Base-by-base conservation (phyloP, 2,797 vertebrate genomes). In the Ataeniobius toweri region DNA sequence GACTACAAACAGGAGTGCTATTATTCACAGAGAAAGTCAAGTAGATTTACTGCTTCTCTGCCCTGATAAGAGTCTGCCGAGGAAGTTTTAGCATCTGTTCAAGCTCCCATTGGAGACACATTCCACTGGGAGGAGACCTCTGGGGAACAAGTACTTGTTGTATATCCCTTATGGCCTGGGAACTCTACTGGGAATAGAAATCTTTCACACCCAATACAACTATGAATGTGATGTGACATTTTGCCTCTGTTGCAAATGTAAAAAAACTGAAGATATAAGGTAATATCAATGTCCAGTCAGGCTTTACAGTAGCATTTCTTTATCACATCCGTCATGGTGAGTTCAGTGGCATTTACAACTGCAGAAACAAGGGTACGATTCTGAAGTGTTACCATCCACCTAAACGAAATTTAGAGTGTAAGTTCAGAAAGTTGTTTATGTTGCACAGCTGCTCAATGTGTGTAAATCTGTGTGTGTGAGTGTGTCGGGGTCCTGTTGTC, bases 371-470 rank as follows among this genome's bases (percentile, higher is more conserved):
- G 8, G 63, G 1, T 39, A 20, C 20, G 8, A 65, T 39, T 36
- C 31, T 63, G 14, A 63, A 36, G 61, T 63, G 61, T 36, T 39
- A 22, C 63, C 36, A 41, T 55, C 20, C 22, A 55, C 53, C 53
- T 55, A 6, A 55, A 55, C 7, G 36, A 39, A 39, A 8, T 7
- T 12, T 39, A 36, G 20, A 3, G 1, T 65, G 31, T 8, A 9
- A 39, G 36, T 28, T 67, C 63, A 65, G 53, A 70, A 20, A 3
- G 75, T 74, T 85, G 82, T 91, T 88, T 83, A 81, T 71, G 82
- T 83, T 79, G 53, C 76, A 79, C 85, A 83, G 84, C 75, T 86
- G 86, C 74, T 78, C 16, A 26, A 28, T 56, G 31, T 58, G 76
- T 24, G 26, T 16, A 61, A 58, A 31, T 50, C 22, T 26, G 16